Base-by-base conservation (phyloP, 2,797 vertebrate genomes). In the Anguilla marmorata region DNA sequence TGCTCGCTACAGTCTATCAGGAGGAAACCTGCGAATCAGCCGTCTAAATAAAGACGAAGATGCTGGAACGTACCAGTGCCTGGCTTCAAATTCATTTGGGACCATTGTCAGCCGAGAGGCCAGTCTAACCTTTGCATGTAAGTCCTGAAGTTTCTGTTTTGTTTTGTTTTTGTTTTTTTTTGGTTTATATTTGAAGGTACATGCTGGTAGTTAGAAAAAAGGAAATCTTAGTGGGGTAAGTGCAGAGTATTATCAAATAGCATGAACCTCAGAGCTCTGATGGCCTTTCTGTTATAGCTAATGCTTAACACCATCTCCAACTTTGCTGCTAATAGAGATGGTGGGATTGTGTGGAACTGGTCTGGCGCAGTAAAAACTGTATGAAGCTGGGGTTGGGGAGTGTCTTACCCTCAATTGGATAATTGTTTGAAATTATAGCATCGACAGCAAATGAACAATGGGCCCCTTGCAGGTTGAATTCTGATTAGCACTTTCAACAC, bases 121-220 rank as follows among this genome's bases (percentile, higher is more conserved):
- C 89, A 96, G 95, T 90, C 97, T 99, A 89, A 98, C 97, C 92
- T 99, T 99, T 94, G 98, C 98, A 86, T 99, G 98, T 99, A 93
- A 98, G 98, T 98, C 16, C 21, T 24, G 74, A 83, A 76, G 19
- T 82, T 85, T 85, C 14, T 88, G 82, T 89, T 2, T 2, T 41
- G 90, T 45, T 27, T n/a, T 41, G 14, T 16, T 41, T 41, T 37
- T 37, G 37, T 41, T 87, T 88, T 16, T 90, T 45, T 27, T n/a
- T 41, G 14, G 12, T 45, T 41, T 37, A 19, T 76, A 14, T 19
- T 37, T 6, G 41, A 76, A 76, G 27, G 33, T 37, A 74, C 33
- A 79, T 79, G 74, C 74, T 41, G 85, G 9, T 86, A 45, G 56
- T 21, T 52, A 66, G 8, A 7, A 33, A 63, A 83, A 82, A 30